Evolutionary conservation across 2,888 invertebrate genomes (phyloP).

Genomic region (Xiphydria camelus): DNA sequence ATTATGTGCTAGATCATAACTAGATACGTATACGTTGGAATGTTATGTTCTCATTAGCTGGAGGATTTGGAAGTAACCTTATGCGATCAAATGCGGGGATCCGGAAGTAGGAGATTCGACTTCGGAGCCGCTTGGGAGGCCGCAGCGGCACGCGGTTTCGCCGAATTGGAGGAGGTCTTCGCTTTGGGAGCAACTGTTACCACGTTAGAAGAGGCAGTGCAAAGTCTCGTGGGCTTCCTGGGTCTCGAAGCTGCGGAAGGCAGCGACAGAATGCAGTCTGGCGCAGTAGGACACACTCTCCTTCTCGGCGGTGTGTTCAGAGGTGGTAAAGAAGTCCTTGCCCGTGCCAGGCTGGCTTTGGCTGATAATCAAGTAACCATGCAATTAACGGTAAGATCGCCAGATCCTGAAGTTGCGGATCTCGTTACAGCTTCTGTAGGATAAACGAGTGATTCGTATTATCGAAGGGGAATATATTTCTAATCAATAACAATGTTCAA

Average conservation of each 20-base stretch:
- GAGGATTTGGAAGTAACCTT: slow-evolving; percentile 89
- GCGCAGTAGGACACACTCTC: slow-evolving; percentile 79
- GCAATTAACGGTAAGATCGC: slow-evolving; percentile 88
- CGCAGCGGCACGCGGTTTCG: slow-evolving; percentile 59
- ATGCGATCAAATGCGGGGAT: slow-evolving; percentile 81
- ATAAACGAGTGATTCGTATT: no score
- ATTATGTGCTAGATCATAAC: neutral
- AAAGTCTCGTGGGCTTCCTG: slow-evolving; percentile 79
- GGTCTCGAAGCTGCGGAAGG: slow-evolving; percentile 85
- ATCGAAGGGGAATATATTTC: no score
- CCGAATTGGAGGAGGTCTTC: slow-evolving; percentile 91
- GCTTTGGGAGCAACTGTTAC: slow-evolving; percentile 76
- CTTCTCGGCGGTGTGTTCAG: slow-evolving; percentile 86
- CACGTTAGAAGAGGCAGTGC: slow-evolving; percentile 81
- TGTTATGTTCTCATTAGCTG: slow-evolving; percentile 62
- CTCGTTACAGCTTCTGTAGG: slow-evolving; percentile 85
- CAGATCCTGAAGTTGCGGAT: slow-evolving; percentile 83
- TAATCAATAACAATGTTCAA: no score
- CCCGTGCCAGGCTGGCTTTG: slow-evolving; percentile 82
- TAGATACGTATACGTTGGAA: no score
- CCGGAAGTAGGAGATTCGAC: slow-evolving; percentile 59
- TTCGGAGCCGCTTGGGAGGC: slow-evolving; percentile 70
- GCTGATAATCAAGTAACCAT: slow-evolving; percentile 84
- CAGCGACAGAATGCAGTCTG: slow-evolving; percentile 80
- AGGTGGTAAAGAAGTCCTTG: slow-evolving; percentile 87